phyloP scores from a whole-genome alignment of 1,140 invertebrate species.

The Ctenoplectra terminalis region DNA sequence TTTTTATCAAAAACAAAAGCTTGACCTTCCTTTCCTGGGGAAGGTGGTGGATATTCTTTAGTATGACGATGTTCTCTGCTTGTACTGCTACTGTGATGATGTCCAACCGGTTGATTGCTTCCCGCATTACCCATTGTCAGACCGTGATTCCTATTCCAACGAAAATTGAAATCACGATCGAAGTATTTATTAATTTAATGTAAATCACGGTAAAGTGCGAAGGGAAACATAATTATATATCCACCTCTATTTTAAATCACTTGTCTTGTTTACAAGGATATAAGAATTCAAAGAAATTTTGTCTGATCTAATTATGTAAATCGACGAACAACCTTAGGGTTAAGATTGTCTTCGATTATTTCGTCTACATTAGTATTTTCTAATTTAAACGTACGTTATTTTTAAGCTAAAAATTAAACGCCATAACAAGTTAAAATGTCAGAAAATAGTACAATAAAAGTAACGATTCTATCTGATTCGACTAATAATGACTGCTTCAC shows the following conservation, averaged over 20 bases:
- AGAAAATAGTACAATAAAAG: neutral
- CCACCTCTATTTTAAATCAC: neutral
- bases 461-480: slow-evolving; percentile 2
- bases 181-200: neutral
- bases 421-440: neutral
- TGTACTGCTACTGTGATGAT: slow-evolving; percentile 86
- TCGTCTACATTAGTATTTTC: neutral
- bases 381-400: neutral
- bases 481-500: slow-evolving; percentile 24
- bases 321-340: neutral
- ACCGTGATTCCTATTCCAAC: neutral
- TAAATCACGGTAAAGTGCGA: neutral
- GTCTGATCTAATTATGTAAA: neutral
- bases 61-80: slow-evolving; percentile 76
- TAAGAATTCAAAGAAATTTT: neutral
- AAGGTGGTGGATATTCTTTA: slow-evolving; percentile 84
- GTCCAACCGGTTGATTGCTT: slow-evolving; percentile 85
- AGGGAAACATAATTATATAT: neutral
- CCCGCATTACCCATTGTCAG: slow-evolving; percentile 89
- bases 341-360: neutral
- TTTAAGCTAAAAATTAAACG: neutral
- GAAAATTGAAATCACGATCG: neutral
- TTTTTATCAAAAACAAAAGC: slow-evolving; percentile 94
- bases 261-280: slow-evolving; percentile 16
- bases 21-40: slow-evolving; percentile 90